Conservation (phyloP, 2,888 invertebrate genomes). For the Papilio protenor region DNA sequence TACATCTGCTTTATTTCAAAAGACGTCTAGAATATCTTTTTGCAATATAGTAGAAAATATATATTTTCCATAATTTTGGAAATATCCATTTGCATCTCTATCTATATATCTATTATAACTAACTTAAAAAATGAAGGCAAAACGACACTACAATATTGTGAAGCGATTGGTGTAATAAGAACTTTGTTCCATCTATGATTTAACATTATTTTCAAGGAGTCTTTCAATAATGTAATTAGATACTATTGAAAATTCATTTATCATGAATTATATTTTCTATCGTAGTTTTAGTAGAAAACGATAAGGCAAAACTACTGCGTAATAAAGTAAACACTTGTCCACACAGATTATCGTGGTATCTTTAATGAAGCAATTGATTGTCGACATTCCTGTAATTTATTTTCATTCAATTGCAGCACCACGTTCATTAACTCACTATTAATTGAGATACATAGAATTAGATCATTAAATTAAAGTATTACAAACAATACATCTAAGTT, state of each 20-base stretch:
- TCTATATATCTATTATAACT: too few relatives aligned
- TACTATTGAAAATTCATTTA: neutral
- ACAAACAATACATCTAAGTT: neutral
- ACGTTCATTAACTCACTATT: neutral
- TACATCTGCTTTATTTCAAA: conserved; percentile 29
- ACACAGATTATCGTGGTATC: neutral
- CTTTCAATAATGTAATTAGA: neutral
- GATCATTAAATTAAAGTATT: neutral
- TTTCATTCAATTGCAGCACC: neutral
- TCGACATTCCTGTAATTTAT: neutral
- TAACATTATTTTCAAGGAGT: neutral
- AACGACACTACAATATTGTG: too few relatives aligned
- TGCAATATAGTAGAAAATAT: neutral
- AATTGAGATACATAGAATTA: neutral
- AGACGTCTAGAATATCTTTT: neutral
- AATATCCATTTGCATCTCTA: too few relatives aligned
- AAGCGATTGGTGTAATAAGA: neutral
- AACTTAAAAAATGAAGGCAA: too few relatives aligned
- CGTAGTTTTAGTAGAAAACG: neutral
- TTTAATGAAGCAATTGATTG: conserved; percentile 4
- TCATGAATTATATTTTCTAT: neutral
- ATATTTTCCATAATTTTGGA: too few relatives aligned
- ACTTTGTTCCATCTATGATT: neutral
- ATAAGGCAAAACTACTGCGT: neutral
- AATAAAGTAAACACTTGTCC: conserved; percentile 9